Evolutionary conservation across 1,140 invertebrate species (phyloP).

Genomic region (Agrypnia vestita): DNA sequence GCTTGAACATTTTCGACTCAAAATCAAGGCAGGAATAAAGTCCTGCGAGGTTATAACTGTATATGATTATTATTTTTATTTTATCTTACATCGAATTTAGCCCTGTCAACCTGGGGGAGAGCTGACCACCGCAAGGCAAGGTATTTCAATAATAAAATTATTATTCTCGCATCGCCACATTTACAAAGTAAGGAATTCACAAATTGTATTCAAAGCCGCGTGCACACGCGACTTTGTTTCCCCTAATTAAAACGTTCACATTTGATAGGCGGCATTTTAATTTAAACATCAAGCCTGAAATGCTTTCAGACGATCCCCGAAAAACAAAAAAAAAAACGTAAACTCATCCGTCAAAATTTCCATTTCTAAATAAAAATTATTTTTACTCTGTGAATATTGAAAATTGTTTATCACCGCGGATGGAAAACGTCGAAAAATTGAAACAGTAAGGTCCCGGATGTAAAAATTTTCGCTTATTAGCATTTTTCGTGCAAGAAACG

Average conservation of each 20-base stretch:
- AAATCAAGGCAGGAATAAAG: too few relatives aligned
- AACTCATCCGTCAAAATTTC: conserved; percentile 9
- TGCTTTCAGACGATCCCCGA: background rate
- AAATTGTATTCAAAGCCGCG: background rate
- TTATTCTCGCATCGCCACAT: background rate
- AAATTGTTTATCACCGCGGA: background rate
- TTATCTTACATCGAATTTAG: background rate
- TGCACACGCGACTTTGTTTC: conserved; percentile 13
- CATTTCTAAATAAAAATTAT: background rate
- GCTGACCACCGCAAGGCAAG: background rate
- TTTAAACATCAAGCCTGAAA: conserved; percentile 26
- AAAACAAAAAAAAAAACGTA: conserved; percentile 6
- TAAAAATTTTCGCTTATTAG: background rate
- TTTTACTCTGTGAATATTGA: background rate
- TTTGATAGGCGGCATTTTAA: conserved; percentile 21
- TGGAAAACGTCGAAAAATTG: background rate
- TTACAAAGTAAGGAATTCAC: conserved; percentile 11
- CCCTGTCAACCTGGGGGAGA: background rate
- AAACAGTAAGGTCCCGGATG: background rate
- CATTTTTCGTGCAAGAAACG: background rate
- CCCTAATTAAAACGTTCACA: conserved; percentile 19
- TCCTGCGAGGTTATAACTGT: background rate
- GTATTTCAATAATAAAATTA: background rate
- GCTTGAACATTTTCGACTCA: too few relatives aligned
- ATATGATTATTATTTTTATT: background rate